These are phyloP conservation scores for Cuniculus paca DNA, from an alignment of 2,797 vertebrate species.

Conservation along the genomic window DNA sequence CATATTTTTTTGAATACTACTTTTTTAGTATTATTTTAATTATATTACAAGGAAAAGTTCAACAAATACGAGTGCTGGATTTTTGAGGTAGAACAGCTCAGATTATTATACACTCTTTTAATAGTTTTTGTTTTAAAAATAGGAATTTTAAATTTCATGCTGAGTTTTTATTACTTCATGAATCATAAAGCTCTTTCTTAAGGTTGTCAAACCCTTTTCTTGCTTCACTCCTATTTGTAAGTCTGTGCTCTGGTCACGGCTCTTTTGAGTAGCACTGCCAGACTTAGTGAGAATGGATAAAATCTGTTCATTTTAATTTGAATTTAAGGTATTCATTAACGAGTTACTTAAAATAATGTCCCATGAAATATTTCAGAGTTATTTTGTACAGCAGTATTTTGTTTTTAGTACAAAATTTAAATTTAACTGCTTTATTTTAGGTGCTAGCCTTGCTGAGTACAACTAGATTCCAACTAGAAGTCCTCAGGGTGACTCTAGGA, in stretches of 20 bases:
- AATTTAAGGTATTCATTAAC: background rate
- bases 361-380: background rate
- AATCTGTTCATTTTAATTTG: background rate
- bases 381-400: background rate
- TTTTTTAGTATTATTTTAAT: slow-evolving; percentile 9
- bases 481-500: background rate
- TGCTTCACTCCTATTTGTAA: background rate
- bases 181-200: background rate
- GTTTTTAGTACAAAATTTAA: background rate
- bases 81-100: background rate
- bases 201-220: background rate
- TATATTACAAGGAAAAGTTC: slow-evolving; percentile 10
- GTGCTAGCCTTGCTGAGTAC: background rate
- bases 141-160: background rate
- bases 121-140: background rate
- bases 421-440: background rate
- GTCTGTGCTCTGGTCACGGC: background rate
- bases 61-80: background rate
- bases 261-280: background rate
- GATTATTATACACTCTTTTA: background rate
- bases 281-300: background rate
- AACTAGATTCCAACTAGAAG: background rate
- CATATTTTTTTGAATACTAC: background rate
- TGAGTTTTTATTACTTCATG: background rate
- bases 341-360: background rate